phyloP scores from a whole-genome alignment of 2,797 vertebrate genomes.

The Tadarida brasiliensis region DNA sequence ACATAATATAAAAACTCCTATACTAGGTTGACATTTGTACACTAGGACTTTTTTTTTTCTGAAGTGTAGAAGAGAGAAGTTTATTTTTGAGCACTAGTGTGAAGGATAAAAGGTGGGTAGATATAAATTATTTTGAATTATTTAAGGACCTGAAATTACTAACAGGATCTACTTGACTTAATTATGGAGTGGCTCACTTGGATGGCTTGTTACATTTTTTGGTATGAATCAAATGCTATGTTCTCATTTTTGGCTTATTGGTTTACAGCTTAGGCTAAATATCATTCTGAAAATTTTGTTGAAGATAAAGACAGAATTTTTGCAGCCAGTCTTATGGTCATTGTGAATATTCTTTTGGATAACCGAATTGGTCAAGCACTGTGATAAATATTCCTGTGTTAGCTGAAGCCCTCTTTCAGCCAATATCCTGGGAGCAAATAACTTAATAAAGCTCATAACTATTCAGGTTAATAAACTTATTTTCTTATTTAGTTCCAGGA shows the following conservation, averaged over 20 bases:
- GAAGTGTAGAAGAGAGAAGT: neutral
- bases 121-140: neutral
- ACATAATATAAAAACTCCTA: neutral
- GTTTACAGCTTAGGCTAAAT: conserved; percentile 43
- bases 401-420: neutral
- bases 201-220: neutral
- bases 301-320: conserved; percentile 55
- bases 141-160: neutral
- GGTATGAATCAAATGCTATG: neutral
- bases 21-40: neutral
- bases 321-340: neutral
- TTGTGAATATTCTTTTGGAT: conserved; percentile 49
- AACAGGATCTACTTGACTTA: neutral
- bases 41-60: neutral
- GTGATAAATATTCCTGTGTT: neutral
- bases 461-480: conserved; percentile 47
- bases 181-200: neutral
- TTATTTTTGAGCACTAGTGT: conserved; percentile 14
- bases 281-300: conserved; percentile 26
- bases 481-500: conserved; percentile 47
- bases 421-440: conserved; percentile 56
- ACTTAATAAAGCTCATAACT: conserved; percentile 62
- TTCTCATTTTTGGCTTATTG: conserved; percentile 48
- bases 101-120: neutral
- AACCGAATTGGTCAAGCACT: neutral